These are phyloP conservation scores for Symphodus melops DNA, from an alignment of 2,113 vertebrate genomes.

Conservation along the genomic window DNA sequence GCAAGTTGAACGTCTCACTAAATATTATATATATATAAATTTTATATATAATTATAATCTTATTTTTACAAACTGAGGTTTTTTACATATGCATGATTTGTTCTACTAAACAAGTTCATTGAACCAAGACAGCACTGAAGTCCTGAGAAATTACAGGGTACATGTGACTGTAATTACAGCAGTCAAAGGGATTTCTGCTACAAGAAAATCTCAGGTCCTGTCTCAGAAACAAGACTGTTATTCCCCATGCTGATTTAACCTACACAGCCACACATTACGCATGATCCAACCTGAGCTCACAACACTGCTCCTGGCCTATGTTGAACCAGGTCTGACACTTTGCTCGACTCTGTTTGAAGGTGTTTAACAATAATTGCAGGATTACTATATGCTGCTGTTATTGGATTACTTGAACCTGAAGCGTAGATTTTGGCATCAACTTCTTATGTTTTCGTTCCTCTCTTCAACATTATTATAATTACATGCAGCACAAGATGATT, in stretches of 20 bases:
- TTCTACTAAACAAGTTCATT: not conserved
- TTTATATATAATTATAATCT: too few relatives aligned
- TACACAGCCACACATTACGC: not conserved
- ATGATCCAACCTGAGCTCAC: not conserved
- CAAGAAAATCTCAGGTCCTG: not conserved
- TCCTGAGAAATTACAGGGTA: conserved; percentile 16
- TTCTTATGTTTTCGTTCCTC: not conserved
- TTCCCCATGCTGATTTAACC: not conserved
- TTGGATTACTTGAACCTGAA: conserved; percentile 19
- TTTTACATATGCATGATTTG: not conserved
- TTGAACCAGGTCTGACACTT: conserved; percentile 16
- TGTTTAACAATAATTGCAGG: conserved; percentile 11
- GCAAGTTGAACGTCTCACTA: too few relatives aligned
- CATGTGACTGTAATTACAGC: not conserved
- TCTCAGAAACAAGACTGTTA: not conserved
- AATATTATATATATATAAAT: too few relatives aligned
- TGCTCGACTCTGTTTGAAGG: conserved; percentile 4
- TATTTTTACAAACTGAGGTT: not conserved
- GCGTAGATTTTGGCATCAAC: not conserved
- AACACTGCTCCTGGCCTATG: not conserved
- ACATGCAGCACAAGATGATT: not conserved
- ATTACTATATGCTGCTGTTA: conserved; percentile 12
- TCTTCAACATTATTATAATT: not conserved
- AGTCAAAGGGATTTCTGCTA: conserved; percentile 7
- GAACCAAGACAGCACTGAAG: not conserved